phyloP scores from a whole-genome alignment of 1,140 invertebrate species.

The Drosophila teissieri region DNA sequence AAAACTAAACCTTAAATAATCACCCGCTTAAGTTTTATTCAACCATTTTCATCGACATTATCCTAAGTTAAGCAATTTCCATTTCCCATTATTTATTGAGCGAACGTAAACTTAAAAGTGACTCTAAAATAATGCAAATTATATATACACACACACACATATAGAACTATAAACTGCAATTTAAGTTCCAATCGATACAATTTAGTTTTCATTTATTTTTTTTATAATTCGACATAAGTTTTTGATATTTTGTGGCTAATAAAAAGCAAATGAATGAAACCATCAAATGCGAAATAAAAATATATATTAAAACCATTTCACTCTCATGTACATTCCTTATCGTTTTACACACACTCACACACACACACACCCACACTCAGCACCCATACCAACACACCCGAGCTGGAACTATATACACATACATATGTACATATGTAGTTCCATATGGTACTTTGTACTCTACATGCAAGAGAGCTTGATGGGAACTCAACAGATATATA shows the following conservation, averaged over 20 bases:
- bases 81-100: constrained; percentile 53
- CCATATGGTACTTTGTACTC: constrained; percentile 39
- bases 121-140: constrained; percentile 36
- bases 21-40: constrained; percentile 16
- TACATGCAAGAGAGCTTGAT: constrained; percentile 50
- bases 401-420: constrained; percentile 22
- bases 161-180: constrained; percentile 57
- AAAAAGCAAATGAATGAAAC: constrained; percentile 25
- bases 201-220: constrained; percentile 62
- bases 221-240: constrained; percentile 31
- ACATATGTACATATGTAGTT: constrained; percentile 26
- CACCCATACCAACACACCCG: constrained; percentile 18
- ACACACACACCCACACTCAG: constrained; percentile 12
- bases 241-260: constrained; percentile 46
- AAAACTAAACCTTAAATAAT: constrained; percentile 30
- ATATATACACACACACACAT: constrained; percentile 25
- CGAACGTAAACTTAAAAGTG: constrained; percentile 40
- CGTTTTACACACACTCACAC: constrained; percentile 16
- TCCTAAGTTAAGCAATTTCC: constrained; percentile 44
- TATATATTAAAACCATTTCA: constrained; percentile 49
- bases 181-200: constrained; percentile 79
- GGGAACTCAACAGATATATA: constrained; percentile 45
- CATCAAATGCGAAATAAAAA: constrained; percentile 52
- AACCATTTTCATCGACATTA: constrained; percentile 20
- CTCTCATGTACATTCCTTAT: constrained; percentile 54